A percentile compares a stretch with the other conserved stretches of the same genome.
These are phyloP conservation scores for Lasioglossum pauxillum DNA, from an alignment of 2,888 invertebrate species.

Conservation along the genomic window DNA sequence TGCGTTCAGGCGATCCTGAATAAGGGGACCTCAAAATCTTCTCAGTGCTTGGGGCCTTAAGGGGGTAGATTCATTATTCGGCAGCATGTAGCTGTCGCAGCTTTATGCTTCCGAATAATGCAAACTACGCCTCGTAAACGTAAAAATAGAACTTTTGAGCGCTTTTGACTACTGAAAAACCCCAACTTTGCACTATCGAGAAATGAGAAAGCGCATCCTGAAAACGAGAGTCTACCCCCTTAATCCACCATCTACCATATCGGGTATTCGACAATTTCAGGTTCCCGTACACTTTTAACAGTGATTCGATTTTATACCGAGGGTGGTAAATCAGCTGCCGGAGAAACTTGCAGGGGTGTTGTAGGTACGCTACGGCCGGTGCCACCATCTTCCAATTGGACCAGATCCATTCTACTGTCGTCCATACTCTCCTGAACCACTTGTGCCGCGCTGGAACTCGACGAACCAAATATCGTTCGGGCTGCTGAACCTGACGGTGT, in stretches of 20 bases:
- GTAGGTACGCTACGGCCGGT: conserved; percentile 89
- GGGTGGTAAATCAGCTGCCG: conserved; percentile 82
- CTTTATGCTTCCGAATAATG: too few relatives aligned
- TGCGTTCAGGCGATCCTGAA: background rate
- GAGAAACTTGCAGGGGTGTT: conserved; percentile 88
- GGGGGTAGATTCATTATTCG: too few relatives aligned
- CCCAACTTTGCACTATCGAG: too few relatives aligned
- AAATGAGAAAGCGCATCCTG: too few relatives aligned
- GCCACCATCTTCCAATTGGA: conserved; percentile 87
- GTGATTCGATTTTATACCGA: conserved; percentile 67
- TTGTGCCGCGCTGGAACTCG: conserved; percentile 83
- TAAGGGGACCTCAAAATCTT: background rate
- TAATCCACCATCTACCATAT: background rate
- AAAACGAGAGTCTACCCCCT: too few relatives aligned
- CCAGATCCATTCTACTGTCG: conserved; percentile 90
- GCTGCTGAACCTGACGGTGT: conserved; percentile 69
- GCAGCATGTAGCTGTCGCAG: too few relatives aligned
- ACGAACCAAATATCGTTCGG: conserved; percentile 76
- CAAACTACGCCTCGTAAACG: too few relatives aligned
- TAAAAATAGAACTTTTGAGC: too few relatives aligned
- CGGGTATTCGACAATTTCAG: background rate
- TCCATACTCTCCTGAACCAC: conserved; percentile 89
- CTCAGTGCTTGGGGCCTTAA: background rate
- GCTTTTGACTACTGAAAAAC: too few relatives aligned
- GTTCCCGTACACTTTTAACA: background rate